Base-by-base conservation (phyloP, 2,797 vertebrate genomes). In the Nyctibius grandis region DNA sequence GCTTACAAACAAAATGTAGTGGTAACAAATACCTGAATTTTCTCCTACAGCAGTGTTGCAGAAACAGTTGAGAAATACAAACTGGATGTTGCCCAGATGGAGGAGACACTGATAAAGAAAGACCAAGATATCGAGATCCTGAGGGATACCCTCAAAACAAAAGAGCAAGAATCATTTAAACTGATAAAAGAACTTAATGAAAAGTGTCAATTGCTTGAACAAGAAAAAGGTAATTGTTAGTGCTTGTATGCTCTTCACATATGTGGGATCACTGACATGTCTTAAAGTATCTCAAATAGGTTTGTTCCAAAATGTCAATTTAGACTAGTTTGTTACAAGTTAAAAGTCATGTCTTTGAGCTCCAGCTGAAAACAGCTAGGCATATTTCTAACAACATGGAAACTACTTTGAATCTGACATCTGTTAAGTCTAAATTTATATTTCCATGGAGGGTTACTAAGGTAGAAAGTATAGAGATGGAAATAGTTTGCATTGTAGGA, bases 181-280 rank as follows among this genome's bases (percentile, higher is more conserved):
- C 90, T 98, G 85, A 97, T 98, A 40, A 96, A 98, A 42, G 98
- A 98, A 72, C 97, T 99, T 42, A 98, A 97, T 73, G 98, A 98
- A 65, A 98, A 97, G 38, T 99, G 98, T 97, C 96, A 98, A 33
- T 83, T 97, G 40, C 98, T 98, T 45, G 98, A 99, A 90, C 97
- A 98, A 56, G 99, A 99, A 91, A 98, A 98, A 98, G 99, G 99
- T 99, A 98, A 45, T 64, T 59, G 4, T 48, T 65, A 72, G 25
- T 47, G 51, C 15, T 50, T 77, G 17, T 31, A 16, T 31, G 16
- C 17, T 87, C 16, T 45, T 65, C 4, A 14, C 2, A 0, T 34
- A 3, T 19, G 5, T 79, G 40, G 29, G 7, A 44, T 77, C 11
- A 19, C 16, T 68, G 17, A 5, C 0, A 0, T 47, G 10, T 47